Base-by-base conservation (phyloP, 2,797 vertebrate species). In the Benthosema pterotum region DNA sequence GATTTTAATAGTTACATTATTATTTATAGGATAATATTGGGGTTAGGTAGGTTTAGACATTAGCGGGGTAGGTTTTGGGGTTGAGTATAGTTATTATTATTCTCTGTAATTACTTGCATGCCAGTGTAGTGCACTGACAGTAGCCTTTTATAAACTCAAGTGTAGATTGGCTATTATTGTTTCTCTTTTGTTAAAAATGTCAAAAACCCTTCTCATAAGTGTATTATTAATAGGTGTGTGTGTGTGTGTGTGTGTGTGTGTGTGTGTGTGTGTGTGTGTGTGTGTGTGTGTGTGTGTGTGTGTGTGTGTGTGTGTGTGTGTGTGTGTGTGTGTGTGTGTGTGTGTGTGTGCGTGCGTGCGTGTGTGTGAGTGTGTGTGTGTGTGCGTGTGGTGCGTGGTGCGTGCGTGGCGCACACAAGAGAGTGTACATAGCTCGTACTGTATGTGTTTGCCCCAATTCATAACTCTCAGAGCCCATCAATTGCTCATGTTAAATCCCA, bases 401-500 rank as follows among this genome's bases (percentile, higher is more conserved):
- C 42, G 42, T 43, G 42, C 42, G 42, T 45, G n/a, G n/a, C n/a
- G n/a, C n/a, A n/a, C n/a, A n/a, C n/a, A n/a, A n/a, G n/a, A n/a
- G 43, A 2, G 22, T 22, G 22, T 22, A 4, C 22, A 2, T 22
- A 25, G 5, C 22, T 2, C 52, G 6, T 28, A n/a, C 47, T 17
- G 5, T 38, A 38, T 19, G n/a, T 42, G 54, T 52, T 65, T 58
- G 13, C 50, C 18, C 13, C 45, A 13, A 28, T 68, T 15, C 71
- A 75, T 67, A 67, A 47, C 69, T 83, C 74, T 80, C 73, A 11
- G 28, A 82, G 72, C 71, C 59, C 71, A 79, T 81, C 74, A 60
- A 77, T 83, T 75, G 78, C 82, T 88, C 60, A 72, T 60, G 48
- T 54, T 54, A 53, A 67, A 74, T 90, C 83, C 70, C 53, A 49